Evolutionary conservation across 2,797 vertebrate species (phyloP), one percentile per base, ranked within the genome.

Genomic region (Heteromormyrus szaboi): DNA sequence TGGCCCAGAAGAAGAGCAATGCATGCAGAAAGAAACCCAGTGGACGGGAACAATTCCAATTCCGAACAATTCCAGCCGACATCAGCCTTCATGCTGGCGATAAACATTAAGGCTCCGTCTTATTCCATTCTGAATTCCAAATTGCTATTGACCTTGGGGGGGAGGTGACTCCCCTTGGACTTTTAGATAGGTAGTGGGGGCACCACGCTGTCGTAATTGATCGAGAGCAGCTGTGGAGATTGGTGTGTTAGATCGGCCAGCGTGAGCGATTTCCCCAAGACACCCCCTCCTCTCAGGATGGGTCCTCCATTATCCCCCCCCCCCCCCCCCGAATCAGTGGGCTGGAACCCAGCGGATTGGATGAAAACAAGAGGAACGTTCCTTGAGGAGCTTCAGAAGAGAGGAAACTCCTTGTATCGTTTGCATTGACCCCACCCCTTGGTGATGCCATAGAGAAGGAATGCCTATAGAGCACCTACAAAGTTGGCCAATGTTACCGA

Each of bases 141-240:
- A 89, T 91, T 92, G 86, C 90, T 92, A 96, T 95, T 92, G 95
- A 96, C 94, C 91, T 76, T 88, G 87, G 90, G 89, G 41, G 93
- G 92, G 93, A 1, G 59, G 22, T 29, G 59, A 94, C 94, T 95
- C 94, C 91, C 93, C 96, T 96, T 93, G 90, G 94, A 94, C 93
- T 95, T 92, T 95, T 94, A 95, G 94, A 94, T 94, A 94, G 95
- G 91, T 11, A 91, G 91, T 88, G 90, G 88, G 90, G 92, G 90
- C 91, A 91, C 91, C 0, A 0, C 91, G 93, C 92, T 92, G 93
- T 95, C 95, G 90, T 88, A 88, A 92, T 50, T 88, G 93, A 97
- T 95, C 91, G 93, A 95, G 92, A 91, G 94, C 94, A 95, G 95
- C 92, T 88, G 94, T 95, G 95, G 93, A 94, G 95, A 94, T 93